Percentiles rank a stretch among this genome's conserved stretches.
Conservation (phyloP, 2,888 invertebrate genomes). For the Dryobota labecula region DNA sequence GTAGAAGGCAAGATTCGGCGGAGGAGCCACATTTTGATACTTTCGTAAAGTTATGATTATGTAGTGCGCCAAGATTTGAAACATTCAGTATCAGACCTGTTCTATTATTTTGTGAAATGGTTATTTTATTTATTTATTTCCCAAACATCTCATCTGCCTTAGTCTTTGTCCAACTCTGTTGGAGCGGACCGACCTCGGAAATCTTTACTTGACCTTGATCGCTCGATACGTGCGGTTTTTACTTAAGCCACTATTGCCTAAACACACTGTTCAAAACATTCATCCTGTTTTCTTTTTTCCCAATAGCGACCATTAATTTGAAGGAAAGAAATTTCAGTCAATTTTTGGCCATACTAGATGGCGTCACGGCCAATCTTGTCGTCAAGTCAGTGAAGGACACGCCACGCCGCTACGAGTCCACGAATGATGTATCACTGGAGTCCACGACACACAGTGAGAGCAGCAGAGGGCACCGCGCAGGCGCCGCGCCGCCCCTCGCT, state of each 20-base stretch:
- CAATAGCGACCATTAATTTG: not conserved
- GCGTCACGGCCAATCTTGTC: conserved; percentile 3
- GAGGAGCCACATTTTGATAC: not conserved
- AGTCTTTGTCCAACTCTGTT: too few species aligned
- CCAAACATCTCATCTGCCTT: too few species aligned
- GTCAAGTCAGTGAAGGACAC: conserved; percentile 11
- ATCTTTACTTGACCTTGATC: conserved; percentile 1
- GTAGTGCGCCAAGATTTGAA: not conserved
- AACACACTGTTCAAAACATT: not conserved
- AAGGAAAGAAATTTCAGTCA: not conserved
- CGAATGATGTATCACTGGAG: too few species aligned
- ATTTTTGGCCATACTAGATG: not conserved
- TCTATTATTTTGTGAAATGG: not conserved
- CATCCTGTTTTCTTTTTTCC: not conserved
- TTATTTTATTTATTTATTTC: not conserved
- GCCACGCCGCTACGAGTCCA: not conserved
- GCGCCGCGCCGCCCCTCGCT: not conserved
- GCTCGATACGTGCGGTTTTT: not conserved
- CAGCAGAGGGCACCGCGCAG: not conserved
- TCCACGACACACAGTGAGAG: not conserved
- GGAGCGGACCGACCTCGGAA: too few species aligned
- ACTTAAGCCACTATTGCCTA: not conserved
- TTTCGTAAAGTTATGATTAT: not conserved
- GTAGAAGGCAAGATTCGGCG: too few species aligned
- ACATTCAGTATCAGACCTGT: not conserved